These are phyloP conservation scores for Zoroaster sp. DNA, from an alignment of 53 echinoderm and acorn worm genomes.

Conservation along the genomic window DNA sequence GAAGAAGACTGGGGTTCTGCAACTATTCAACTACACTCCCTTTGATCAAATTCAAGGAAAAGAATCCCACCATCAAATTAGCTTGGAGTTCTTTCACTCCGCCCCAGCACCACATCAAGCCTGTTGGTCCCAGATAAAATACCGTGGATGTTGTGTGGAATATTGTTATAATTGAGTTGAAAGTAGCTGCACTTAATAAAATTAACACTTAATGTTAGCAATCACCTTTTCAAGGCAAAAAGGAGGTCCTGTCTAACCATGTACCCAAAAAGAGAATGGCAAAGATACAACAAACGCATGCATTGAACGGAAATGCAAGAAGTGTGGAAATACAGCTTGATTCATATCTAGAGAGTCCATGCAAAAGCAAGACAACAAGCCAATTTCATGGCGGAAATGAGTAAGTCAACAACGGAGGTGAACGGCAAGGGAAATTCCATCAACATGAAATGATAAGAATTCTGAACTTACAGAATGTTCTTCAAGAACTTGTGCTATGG, in stretches of 20 bases:
- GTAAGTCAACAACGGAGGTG: too few species aligned
- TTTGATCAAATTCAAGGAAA: background rate
- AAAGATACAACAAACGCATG: background rate
- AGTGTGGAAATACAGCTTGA: too few species aligned
- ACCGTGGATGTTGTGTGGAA: background rate
- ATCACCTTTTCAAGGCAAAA: background rate
- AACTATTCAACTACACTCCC: background rate
- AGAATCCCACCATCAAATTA: background rate
- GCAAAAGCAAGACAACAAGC: too few species aligned
- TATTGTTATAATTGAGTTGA: background rate
- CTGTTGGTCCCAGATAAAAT: background rate
- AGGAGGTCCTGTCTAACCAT: background rate
- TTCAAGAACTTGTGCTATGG: too few species aligned
- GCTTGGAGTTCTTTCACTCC: background rate
- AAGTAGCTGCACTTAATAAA: too few species aligned
- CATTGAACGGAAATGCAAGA: too few species aligned
- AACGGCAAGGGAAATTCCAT: too few species aligned
- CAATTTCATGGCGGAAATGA: too few species aligned
- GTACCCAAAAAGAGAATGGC: background rate
- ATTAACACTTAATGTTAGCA: too few species aligned
- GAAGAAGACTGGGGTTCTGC: background rate
- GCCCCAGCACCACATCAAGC: background rate
- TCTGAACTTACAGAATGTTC: too few species aligned
- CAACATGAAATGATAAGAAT: too few species aligned
- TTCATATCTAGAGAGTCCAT: too few species aligned